A percentile compares a stretch with the other conserved stretches of the same genome.
phyloP scores from a whole-genome alignment of 2,888 invertebrate species.

The Nyleta sp. region DNA sequence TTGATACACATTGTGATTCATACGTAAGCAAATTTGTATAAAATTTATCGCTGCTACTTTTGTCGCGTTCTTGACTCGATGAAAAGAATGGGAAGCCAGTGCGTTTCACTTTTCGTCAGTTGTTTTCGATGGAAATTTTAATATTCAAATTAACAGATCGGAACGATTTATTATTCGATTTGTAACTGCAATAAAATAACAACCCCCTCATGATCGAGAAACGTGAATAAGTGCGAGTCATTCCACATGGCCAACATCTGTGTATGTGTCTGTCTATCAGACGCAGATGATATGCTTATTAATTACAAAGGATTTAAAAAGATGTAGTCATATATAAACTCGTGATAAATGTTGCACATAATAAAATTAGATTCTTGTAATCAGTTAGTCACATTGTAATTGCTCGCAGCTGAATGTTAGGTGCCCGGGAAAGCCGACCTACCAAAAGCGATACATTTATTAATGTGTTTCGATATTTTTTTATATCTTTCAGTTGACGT shows the following conservation, averaged over 20 bases:
- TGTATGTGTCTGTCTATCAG: constrained; percentile 18
- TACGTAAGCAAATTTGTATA: too few relatives aligned
- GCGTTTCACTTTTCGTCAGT: too few relatives aligned
- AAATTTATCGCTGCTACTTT: too few relatives aligned
- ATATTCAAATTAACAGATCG: background rate
- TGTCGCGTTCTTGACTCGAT: too few relatives aligned
- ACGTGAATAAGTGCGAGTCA: constrained; percentile 4
- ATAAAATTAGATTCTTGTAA: background rate
- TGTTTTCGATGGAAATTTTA: too few relatives aligned
- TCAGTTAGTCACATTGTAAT: too few relatives aligned
- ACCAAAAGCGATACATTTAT: constrained; percentile 15
- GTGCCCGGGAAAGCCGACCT: too few relatives aligned
- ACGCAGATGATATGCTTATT: constrained; percentile 15
- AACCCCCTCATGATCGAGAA: constrained; percentile 10
- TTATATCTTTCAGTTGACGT: too few relatives aligned
- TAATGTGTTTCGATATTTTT: too few relatives aligned
- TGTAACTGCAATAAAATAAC: constrained; percentile 1
- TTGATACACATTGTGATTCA: too few relatives aligned
- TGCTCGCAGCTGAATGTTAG: too few relatives aligned
- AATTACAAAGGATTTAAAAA: constrained; percentile 14
- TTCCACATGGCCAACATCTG: constrained; percentile 14
- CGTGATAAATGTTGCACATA: constrained; percentile 1
- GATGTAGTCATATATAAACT: background rate
- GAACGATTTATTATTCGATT: constrained; percentile 3
- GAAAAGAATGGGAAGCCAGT: too few relatives aligned